Percentiles rank a stretch among this genome's conserved stretches.
phyloP scores from a whole-genome alignment of 2,888 invertebrate species.

The Agriopis leucophaearia region DNA sequence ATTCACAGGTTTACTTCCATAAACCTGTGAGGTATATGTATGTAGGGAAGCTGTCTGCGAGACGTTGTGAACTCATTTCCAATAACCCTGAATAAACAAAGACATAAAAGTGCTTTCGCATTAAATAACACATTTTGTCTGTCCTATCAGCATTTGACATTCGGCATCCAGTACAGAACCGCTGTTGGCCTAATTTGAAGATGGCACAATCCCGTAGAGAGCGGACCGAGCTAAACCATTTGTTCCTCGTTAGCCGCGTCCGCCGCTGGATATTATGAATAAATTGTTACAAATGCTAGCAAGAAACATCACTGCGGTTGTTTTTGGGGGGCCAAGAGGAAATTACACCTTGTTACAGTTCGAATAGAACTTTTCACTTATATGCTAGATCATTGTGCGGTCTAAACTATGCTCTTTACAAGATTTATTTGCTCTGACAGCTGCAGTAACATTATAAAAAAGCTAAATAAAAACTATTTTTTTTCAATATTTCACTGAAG shows the following conservation, averaged over 20 bases:
- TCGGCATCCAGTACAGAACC: background rate
- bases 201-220: constrained; percentile 34
- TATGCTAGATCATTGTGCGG: no score
- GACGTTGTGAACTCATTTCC: no score
- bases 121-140: background rate
- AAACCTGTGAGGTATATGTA: no score
- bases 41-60: no score
- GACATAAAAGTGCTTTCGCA: background rate
- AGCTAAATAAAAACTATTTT: no score
- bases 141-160: constrained; percentile 1
- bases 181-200: constrained; percentile 38
- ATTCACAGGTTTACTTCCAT: no score
- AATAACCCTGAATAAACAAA: background rate
- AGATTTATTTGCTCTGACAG: no score
- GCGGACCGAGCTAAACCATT: constrained; percentile 16
- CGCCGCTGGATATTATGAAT: constrained; percentile 28
- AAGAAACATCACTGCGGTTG: constrained; percentile 6
- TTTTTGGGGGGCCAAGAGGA: background rate
- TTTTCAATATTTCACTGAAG: no score
- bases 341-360: background rate
- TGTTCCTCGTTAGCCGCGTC: constrained; percentile 31
- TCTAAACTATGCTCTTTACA: no score
- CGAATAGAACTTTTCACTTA: background rate
- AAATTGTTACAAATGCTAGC: constrained; percentile 18
- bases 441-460: no score